phyloP scores from a whole-genome alignment of 1,140 invertebrate species.

The Grapholita molesta region DNA sequence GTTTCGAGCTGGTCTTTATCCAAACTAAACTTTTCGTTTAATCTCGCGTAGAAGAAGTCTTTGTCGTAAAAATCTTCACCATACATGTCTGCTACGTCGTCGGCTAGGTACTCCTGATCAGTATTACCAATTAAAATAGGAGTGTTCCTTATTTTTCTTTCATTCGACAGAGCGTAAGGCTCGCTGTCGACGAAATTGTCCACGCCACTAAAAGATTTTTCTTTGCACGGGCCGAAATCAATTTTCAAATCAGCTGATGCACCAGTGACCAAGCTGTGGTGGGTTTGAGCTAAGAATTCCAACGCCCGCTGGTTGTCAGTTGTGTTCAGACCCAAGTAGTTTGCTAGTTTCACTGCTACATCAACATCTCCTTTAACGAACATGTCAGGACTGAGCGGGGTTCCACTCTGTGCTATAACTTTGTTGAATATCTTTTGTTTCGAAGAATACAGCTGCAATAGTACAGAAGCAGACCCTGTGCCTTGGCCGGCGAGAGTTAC shows the following conservation, averaged over 20 bases:
- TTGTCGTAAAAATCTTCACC: conserved; percentile 45
- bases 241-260: conserved; percentile 48
- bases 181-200: conserved; percentile 56
- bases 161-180: conserved; percentile 53
- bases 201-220: conserved; percentile 62
- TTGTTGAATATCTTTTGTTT: conserved; percentile 61
- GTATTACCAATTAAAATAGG: conserved; percentile 62
- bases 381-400: conserved; percentile 50
- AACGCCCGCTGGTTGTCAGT: conserved; percentile 51
- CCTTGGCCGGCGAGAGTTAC: conserved; percentile 75
- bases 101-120: conserved; percentile 38
- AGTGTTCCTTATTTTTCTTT: conserved; percentile 52
- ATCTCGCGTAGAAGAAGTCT: conserved; percentile 53
- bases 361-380: conserved; percentile 52
- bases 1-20: conserved; percentile 39
- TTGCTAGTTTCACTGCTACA: conserved; percentile 55
- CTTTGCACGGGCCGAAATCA: conserved; percentile 53
- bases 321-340: conserved; percentile 53
- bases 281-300: conserved; percentile 39
- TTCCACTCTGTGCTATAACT: conserved; percentile 62
- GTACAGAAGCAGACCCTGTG: conserved; percentile 52
- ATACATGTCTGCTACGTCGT: conserved; percentile 20
- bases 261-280: conserved; percentile 44
- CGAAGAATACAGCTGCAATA: conserved; percentile 59
- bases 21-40: conserved; percentile 56